Percentiles rank a stretch among this genome's conserved stretches.
Evolutionary conservation across 2,797 vertebrate species (phyloP).

Genomic region (Muraenolepis orangiensis): DNA sequence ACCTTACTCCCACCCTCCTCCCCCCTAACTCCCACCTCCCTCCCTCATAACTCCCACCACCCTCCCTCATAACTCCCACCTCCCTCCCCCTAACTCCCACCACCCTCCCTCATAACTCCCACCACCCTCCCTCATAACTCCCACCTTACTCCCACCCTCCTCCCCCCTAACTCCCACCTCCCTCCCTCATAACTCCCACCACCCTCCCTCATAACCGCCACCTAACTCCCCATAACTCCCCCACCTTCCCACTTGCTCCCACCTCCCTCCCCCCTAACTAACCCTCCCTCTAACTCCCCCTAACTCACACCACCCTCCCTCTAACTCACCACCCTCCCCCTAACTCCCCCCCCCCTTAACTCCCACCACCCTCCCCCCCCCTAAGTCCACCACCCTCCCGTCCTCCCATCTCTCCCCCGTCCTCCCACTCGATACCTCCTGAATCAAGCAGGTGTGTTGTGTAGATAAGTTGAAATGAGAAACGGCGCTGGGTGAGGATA

Average conservation of each 20-base stretch:
- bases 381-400: background rate
- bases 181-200: background rate
- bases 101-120: too few species aligned
- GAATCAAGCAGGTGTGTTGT: conserved; percentile 39
- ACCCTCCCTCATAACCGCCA: background rate
- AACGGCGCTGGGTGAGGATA: conserved; percentile 29
- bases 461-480: conserved; percentile 53
- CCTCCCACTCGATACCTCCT: background rate
- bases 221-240: background rate
- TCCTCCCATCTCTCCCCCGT: background rate
- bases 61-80: too few species aligned
- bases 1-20: too few species aligned
- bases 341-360: too few species aligned
- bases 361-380: background rate
- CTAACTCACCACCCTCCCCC: too few species aligned
- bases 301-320: too few species aligned
- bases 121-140: too few species aligned
- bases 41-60: background rate
- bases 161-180: too few species aligned
- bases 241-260: background rate
- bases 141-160: too few species aligned
- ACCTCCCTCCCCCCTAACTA: too few species aligned
- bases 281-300: too few species aligned
- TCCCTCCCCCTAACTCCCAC: too few species aligned
- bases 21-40: background rate